Conservation (phyloP, 2,888 invertebrate genomes). For the Caenorhabditis becei region DNA sequence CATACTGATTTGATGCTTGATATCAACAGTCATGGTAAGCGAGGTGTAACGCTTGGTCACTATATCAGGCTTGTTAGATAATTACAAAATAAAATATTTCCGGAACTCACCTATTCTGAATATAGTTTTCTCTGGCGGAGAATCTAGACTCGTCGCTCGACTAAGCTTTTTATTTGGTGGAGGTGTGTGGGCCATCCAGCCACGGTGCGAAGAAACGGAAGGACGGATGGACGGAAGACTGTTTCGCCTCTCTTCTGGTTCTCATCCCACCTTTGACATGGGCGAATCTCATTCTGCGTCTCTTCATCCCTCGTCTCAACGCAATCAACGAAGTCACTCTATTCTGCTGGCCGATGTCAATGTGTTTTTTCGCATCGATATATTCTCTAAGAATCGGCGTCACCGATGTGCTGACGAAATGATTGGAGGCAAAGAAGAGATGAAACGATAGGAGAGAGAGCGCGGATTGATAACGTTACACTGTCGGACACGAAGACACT, state of each 20-base stretch:
- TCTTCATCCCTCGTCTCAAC: constrained; percentile 9
- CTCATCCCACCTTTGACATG: constrained; percentile 60
- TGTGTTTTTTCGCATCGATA: constrained; percentile 13
- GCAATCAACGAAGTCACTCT: constrained; percentile 42
- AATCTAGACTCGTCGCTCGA: constrained; percentile 67
- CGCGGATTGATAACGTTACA: constrained; percentile 54
- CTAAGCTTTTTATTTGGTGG: constrained; percentile 54
- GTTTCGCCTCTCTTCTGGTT: constrained; percentile 54
- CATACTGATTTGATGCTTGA: no score
- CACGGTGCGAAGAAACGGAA: constrained; percentile 12
- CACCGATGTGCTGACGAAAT: constrained; percentile 1
- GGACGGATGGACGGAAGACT: constrained; percentile 35
- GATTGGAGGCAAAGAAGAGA: background rate
- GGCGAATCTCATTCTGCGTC: constrained; percentile 35
- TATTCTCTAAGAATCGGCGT: constrained; percentile 30
- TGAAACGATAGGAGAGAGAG: constrained; percentile 28
- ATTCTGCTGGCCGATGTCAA: constrained; percentile 11
- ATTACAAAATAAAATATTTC: no score
- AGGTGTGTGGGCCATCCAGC: constrained; percentile 41
- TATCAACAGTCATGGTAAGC: no score
- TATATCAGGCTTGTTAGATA: no score
- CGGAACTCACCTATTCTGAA: constrained; percentile 68
- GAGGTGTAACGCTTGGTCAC: no score
- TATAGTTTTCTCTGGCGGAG: constrained; percentile 73
- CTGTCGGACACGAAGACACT: constrained; percentile 17